Base-by-base conservation (phyloP, 2,113 vertebrate species). In the Gila orcuttii region DNA sequence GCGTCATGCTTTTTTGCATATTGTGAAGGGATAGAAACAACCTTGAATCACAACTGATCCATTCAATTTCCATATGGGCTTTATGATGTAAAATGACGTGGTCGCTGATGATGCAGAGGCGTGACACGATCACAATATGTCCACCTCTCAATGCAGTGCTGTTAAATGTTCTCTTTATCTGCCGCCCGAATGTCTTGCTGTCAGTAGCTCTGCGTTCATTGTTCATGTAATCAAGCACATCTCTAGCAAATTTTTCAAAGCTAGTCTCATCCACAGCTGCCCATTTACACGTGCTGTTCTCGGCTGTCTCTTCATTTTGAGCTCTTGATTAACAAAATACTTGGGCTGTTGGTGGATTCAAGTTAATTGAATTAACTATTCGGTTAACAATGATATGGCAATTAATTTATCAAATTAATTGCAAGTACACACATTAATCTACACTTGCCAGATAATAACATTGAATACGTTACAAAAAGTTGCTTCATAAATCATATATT, bases 241-340 rank as follows among this genome's bases (percentile, higher is more conserved):
- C 55, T 86, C 78, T 33, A 75, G 85, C 39, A 62, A n/a, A 28
- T 28, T 10, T 78, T 57, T 77, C 74, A 33, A 55, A 77, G 47
- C 68, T 71, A 6, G 36, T 12, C 47, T 77, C 28, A 52, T 55
- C 74, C 74, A 21, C 74, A 31, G 74, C 74, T 55, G 75, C 10
- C 25, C 31, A 21, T 36, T 78, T n/a, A 23, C 50, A 55, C 74
- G 13, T 79, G 45, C 45, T 17, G 12, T 15, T n/a, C 73, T 75
- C 12, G 6, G 23, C 31, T 31, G 8, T 57, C 55, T 57, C 5
- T 11, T 9, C 55, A 42, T 42, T 60, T 59, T 79, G 50, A 39
- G 11, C 19, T 60, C 31, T 23, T 59, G 52, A 79, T 57, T 36
- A 60, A 60, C 31, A 39, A 79, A 79, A 36, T 78, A n/a, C 68